phyloP scores from a whole-genome alignment of 2,113 vertebrate genomes.

The Brachirus orientalis region DNA sequence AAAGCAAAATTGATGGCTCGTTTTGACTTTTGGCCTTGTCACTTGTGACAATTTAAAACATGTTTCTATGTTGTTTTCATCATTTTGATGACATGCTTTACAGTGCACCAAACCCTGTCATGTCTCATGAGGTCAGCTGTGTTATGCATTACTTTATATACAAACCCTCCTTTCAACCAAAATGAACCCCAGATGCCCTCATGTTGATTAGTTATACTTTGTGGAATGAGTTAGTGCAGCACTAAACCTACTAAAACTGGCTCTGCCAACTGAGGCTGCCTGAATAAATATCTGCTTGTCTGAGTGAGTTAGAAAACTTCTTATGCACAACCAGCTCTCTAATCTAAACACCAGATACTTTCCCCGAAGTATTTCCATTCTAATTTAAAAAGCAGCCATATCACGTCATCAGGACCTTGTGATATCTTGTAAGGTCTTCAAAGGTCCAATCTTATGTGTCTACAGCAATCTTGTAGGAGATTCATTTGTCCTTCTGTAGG shows the following conservation, averaged over 20 bases:
- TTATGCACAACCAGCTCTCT: conserved; percentile 1
- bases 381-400: conserved; percentile 23
- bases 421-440: conserved; percentile 45
- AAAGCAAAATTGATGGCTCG: conserved; percentile 8
- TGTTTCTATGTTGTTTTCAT: conserved; percentile 42
- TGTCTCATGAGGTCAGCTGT: conserved; percentile 54
- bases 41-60: conserved; percentile 62
- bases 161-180: conserved; percentile 53
- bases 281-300: conserved; percentile 26
- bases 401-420: conserved; percentile 25
- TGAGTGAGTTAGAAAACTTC: conserved; percentile 3
- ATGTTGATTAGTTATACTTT: conserved; percentile 37
- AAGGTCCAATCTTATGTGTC: conserved; percentile 47
- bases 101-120: conserved; percentile 28
- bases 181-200: conserved; percentile 61
- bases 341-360: conserved; percentile 1
- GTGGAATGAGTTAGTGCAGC: conserved; percentile 30
- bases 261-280: conserved; percentile 20
- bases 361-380: conserved; percentile 1
- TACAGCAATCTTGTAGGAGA: conserved; percentile 37
- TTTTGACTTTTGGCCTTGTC: conserved; percentile 33
- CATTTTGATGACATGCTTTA: conserved; percentile 49
- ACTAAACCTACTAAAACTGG: conserved; percentile 24
- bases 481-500: conserved; percentile 72
- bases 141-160: conserved; percentile 44